phyloP scores from a whole-genome alignment of 2,888 invertebrate species.

The Mechanitis mazaeus region DNA sequence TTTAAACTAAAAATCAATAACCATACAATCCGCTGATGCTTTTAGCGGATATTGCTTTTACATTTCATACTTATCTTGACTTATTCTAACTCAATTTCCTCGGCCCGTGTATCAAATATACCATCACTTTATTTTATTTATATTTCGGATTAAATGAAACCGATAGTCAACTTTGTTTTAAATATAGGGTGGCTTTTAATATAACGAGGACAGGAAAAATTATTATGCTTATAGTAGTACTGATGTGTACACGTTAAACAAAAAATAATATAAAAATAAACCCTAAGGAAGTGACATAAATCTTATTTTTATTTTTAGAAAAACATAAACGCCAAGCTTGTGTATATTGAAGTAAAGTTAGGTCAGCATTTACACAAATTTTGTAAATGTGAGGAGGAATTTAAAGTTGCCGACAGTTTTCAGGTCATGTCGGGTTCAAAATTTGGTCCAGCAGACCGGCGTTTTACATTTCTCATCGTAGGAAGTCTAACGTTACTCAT shows the following conservation, averaged over 20 bases:
- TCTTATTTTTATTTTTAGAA: too few species aligned
- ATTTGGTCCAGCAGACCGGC: not conserved
- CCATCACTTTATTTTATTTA: slow-evolving; percentile 2
- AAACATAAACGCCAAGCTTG: too few species aligned
- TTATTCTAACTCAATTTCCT: not conserved
- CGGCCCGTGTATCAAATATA: not conserved
- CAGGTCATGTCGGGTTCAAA: not conserved
- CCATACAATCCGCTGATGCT: slow-evolving; percentile 1
- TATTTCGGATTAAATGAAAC: not conserved
- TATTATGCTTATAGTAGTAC: too few species aligned
- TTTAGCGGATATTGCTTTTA: slow-evolving; percentile 4
- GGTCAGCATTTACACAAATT: not conserved
- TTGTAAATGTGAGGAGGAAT: slow-evolving; percentile 1
- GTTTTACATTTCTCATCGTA: not conserved
- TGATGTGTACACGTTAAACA: too few species aligned
- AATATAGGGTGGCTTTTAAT: too few species aligned
- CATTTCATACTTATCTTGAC: slow-evolving; percentile 3
- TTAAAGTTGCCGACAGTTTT: slow-evolving; percentile 5
- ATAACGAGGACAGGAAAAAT: too few species aligned
- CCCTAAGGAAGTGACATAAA: too few species aligned
- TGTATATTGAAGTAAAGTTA: not conserved
- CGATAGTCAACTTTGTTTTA: not conserved
- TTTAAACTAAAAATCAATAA: not conserved
- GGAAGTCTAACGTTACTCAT: slow-evolving; percentile 3
- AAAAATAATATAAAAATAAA: too few species aligned